These are phyloP conservation scores for Simalia tracyae DNA, from an alignment of 2,797 vertebrate species.

Conservation along the genomic window DNA sequence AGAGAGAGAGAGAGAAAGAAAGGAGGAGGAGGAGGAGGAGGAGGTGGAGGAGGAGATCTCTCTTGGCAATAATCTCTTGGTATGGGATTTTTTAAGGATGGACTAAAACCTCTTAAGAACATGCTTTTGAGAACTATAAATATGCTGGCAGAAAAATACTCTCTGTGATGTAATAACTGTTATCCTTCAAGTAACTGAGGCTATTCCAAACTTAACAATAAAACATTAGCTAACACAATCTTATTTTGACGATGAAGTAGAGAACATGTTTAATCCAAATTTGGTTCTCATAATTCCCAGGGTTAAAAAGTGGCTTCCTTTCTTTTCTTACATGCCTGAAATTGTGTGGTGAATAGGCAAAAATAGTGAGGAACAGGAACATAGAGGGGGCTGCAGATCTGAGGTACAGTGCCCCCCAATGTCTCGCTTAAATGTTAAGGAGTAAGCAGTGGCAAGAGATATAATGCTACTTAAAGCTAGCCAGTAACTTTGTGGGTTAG, in stretches of 20 bases:
- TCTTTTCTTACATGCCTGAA: background rate
- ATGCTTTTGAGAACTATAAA: background rate
- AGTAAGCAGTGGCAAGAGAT: background rate
- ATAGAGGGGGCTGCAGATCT: background rate
- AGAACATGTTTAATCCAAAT: conserved; percentile 6
- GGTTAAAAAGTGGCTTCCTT: background rate
- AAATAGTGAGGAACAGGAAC: background rate
- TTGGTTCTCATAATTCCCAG: background rate
- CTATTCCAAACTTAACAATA: conserved; percentile 11
- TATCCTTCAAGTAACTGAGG: background rate
- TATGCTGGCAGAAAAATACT: background rate
- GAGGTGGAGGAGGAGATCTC: background rate
- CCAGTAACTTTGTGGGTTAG: background rate
- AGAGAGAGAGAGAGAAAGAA: rapidly evolving
- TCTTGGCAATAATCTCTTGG: conserved; percentile 1
- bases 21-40: no score
- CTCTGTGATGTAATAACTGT: conserved; percentile 29
- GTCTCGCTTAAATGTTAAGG: background rate
- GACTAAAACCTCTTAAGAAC: conserved; percentile 11
- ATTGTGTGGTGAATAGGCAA: background rate
- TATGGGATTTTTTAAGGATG: conserved; percentile 32
- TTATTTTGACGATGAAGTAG: background rate
- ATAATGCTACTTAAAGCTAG: background rate
- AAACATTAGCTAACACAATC: background rate
- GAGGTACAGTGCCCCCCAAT: background rate